Conservation (phyloP, 2,797 vertebrate genomes). For the Pangasius mekongensis region DNA sequence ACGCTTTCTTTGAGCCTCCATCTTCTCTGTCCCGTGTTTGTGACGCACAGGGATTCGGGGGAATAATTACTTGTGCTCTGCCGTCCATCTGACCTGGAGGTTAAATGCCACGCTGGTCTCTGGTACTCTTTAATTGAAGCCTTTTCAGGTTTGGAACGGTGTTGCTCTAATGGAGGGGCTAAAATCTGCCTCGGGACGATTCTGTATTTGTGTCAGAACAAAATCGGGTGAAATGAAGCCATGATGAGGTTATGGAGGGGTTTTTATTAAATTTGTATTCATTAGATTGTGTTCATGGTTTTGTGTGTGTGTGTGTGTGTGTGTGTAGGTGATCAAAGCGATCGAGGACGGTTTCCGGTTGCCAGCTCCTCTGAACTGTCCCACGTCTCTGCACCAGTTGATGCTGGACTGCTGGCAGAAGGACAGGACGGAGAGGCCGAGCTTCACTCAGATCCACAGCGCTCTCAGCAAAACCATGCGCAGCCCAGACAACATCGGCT, state of each 20-base stretch:
- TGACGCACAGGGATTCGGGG: not conserved
- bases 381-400: conserved; percentile 85
- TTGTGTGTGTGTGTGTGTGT: not conserved
- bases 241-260: not conserved
- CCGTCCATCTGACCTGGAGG: not conserved
- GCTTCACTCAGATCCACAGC: conserved; percentile 89
- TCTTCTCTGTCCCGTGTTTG: not conserved
- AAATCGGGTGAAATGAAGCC: not conserved
- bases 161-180: not conserved
- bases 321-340: conserved; percentile 88
- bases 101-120: not conserved
- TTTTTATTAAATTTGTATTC: not conserved
- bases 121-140: not conserved
- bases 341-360: conserved; percentile 95
- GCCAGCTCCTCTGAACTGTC: conserved; percentile 88
- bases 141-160: not conserved
- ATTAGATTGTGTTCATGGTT: no score
- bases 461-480: conserved; percentile 87
- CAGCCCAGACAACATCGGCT: conserved; percentile 78
- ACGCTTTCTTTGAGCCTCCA: not conserved
- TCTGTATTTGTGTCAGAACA: not conserved
- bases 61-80: not conserved
- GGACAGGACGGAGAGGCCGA: conserved; percentile 88
- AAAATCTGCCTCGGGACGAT: not conserved
- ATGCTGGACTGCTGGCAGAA: conserved; percentile 99